Evolutionary conservation across 53 echinoderm and acorn worm species (phyloP), one percentile per base, ranked within the genome.

Genomic region (Arbacia lixula): DNA sequence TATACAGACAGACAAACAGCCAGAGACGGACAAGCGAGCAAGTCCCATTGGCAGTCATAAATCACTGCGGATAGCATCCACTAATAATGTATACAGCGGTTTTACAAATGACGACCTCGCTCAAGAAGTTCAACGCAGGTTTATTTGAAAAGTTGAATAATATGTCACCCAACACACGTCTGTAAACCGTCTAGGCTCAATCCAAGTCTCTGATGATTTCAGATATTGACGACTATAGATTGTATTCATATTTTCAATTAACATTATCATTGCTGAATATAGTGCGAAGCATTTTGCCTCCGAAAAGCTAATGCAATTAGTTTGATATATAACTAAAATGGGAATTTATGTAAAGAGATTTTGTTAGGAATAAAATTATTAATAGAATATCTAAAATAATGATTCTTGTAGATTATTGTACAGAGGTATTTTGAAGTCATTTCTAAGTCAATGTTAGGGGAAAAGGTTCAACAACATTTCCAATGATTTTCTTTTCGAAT

Each of bases 101-200:
- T 76, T 76, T 35, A 76, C 32, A 76, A 52, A 76, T 76, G 36
- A 28, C 62, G 80, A 55, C 76, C 76, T 17, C 57, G 28, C 35
- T 56, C 55, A 55, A 41, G 61, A 61, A 61, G 80, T 61, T 60
- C 80, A 80, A 28, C 10, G 24, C 61, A 11, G 39, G 80, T 80
- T 80, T 80, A 80, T 80, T 80, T 80, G 80, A 80, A 80, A 80
- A 60, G 80, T 80, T 61, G 80, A 42, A 60, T 80, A 80, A 80
- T 80, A 61, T 42, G 80, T 62, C 39, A n/a, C 29, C 43, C 27
- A 60, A 49, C 80, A 61, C 62, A 80, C 80, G 60, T 80, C 60
- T 19, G 21, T 24, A 68, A 68, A 68, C 40, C n/a, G n/a, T n/a
- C n/a, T n/a, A n/a, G n/a, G n/a, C n/a, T n/a, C n/a, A n/a, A n/a